phyloP scores from a whole-genome alignment of 2,888 invertebrate genomes.

The Phymatocera aterrima region DNA sequence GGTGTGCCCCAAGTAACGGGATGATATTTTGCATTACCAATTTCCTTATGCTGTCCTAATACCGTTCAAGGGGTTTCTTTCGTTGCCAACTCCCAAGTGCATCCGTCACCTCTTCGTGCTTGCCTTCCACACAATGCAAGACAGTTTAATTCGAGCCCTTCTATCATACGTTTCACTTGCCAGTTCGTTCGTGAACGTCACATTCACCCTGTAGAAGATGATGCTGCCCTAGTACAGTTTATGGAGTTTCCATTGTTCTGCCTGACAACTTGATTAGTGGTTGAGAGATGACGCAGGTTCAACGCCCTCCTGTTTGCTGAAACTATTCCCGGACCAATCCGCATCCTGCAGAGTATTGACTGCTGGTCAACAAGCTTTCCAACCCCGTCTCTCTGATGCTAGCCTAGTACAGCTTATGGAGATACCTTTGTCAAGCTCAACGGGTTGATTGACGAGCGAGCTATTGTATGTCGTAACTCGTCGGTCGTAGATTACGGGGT shows the following conservation, averaged over 20 bases:
- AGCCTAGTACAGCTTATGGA: slow-evolving; percentile 30
- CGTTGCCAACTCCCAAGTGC: neutral
- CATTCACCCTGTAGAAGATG: neutral
- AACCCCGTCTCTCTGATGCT: slow-evolving; percentile 26
- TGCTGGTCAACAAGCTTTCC: neutral
- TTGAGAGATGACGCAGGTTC: slow-evolving; percentile 3
- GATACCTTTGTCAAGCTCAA: slow-evolving; percentile 34
- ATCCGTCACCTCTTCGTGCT: neutral
- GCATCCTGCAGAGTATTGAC: slow-evolving; percentile 12
- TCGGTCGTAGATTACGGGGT: slow-evolving; percentile 15
- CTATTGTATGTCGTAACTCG: slow-evolving; percentile 2
- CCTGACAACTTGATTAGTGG: slow-evolving; percentile 42
- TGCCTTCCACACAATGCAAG: neutral
- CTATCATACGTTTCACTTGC: neutral
- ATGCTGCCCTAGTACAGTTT: slow-evolving; percentile 43
- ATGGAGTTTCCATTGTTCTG: slow-evolving; percentile 43
- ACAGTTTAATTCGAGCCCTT: neutral
- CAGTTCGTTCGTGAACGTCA: neutral
- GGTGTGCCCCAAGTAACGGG: neutral
- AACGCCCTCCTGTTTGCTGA: slow-evolving; percentile 23
- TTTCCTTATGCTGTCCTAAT: slow-evolving; percentile 29
- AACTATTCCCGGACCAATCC: slow-evolving; percentile 22
- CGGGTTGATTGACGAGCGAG: slow-evolving; percentile 38
- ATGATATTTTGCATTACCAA: neutral
- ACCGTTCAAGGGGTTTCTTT: neutral